Evolutionary conservation across 2,113 vertebrate species (phyloP).

Genomic region (Psophia crepitans): DNA sequence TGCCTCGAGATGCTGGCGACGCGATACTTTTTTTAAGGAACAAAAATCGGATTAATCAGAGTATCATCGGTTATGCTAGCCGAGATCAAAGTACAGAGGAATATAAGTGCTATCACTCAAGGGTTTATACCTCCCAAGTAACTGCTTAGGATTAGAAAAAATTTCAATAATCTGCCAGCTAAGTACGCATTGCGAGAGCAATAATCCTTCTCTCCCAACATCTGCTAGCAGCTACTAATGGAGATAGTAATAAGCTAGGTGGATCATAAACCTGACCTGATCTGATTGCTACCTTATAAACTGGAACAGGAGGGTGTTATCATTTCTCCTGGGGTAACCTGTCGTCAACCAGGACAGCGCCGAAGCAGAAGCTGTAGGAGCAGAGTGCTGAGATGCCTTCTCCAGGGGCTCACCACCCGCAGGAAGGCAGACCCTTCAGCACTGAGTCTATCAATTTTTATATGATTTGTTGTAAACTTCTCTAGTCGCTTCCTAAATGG

Average conservation of each 20-base stretch:
- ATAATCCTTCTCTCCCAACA: slow-evolving; percentile 54
- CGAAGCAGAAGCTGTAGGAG: rapidly evolving
- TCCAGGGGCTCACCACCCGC: background rate
- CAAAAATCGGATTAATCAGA: slow-evolving; percentile 40
- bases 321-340: background rate
- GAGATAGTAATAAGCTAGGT: slow-evolving; percentile 57
- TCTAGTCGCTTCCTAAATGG: background rate
- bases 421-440: background rate
- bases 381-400: background rate
- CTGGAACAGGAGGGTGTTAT: background rate
- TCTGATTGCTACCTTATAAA: slow-evolving; percentile 25
- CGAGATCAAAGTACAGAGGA: slow-evolving; percentile 51
- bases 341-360: rapidly evolving
- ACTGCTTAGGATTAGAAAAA: slow-evolving; percentile 53
- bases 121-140: slow-evolving; percentile 54
- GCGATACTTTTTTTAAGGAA: background rate
- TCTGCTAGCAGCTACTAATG: slow-evolving; percentile 59
- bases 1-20: background rate
- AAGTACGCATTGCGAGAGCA: slow-evolving; percentile 37
- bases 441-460: background rate
- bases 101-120: slow-evolving; percentile 38
- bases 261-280: slow-evolving; percentile 54
- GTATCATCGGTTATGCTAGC: background rate
- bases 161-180: slow-evolving; percentile 59
- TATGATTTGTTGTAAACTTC: background rate